phyloP scores from a whole-genome alignment of 1,140 invertebrate genomes.

The Drosophila kanapiae region DNA sequence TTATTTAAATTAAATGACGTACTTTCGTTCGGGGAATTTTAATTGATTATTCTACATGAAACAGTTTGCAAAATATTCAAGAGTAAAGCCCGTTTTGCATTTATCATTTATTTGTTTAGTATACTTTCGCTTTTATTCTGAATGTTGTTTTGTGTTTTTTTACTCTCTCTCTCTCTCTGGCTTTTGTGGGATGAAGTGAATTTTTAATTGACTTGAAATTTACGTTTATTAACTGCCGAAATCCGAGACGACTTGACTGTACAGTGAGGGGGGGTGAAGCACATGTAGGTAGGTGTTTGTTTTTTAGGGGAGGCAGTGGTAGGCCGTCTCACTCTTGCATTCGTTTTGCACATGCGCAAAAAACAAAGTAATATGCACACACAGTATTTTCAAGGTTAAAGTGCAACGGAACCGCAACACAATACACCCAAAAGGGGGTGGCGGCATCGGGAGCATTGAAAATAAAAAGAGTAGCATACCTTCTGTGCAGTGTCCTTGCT shows the following conservation, averaged over 20 bases:
- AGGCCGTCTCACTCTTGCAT: constrained; percentile 42
- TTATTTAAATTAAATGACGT: background rate
- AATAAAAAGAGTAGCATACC: constrained; percentile 36
- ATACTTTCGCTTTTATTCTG: constrained; percentile 72
- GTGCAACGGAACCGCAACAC: constrained; percentile 83
- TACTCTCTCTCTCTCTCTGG: background rate
- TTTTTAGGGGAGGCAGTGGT: constrained; percentile 1
- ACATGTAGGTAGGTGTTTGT: background rate
- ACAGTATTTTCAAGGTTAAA: constrained; percentile 83
- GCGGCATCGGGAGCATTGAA: constrained; percentile 18
- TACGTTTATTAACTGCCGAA: constrained; percentile 39
- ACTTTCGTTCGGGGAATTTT: constrained; percentile 19
- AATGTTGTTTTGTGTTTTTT: constrained; percentile 30
- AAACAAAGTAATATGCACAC: constrained; percentile 42
- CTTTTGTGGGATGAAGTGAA: constrained; percentile 20
- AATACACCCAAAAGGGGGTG: constrained; percentile 41
- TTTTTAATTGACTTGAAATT: constrained; percentile 33
- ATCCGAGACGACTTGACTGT: constrained; percentile 35
- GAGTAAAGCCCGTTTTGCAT: constrained; percentile 20
- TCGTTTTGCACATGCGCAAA: constrained; percentile 70
- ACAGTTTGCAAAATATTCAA: constrained; percentile 3
- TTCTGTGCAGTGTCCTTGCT: constrained; percentile 66
- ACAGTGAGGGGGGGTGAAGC: background rate
- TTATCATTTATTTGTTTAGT: constrained; percentile 44
- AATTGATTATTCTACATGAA: constrained; percentile 28